Evolutionary conservation across 2,113 vertebrate genomes (phyloP).

Genomic region (Pangasianodon gigas): DNA sequence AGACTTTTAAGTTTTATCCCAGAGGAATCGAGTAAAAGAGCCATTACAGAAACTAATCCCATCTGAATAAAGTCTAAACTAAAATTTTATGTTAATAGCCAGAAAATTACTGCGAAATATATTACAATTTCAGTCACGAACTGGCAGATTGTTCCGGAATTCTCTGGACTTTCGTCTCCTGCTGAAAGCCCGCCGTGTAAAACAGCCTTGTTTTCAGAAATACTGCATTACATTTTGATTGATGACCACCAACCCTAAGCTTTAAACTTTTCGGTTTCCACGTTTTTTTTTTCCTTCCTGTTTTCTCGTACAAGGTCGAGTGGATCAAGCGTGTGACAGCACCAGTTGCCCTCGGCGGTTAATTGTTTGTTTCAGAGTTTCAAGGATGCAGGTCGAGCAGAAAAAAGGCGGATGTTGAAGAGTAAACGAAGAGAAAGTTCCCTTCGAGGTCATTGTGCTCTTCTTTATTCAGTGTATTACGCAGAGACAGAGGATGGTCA

Average conservation of each 20-base stretch:
- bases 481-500: background rate
- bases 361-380: slow-evolving; percentile 44
- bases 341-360: background rate
- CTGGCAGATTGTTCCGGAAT: background rate
- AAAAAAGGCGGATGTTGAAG: slow-evolving; percentile 19
- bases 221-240: slow-evolving; percentile 20
- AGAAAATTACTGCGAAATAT: background rate
- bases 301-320: slow-evolving; percentile 30
- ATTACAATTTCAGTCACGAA: background rate
- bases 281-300: slow-evolving; percentile 14
- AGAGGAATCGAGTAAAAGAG: background rate
- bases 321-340: background rate
- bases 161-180: background rate
- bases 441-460: background rate
- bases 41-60: too few species aligned
- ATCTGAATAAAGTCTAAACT: background rate
- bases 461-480: slow-evolving; percentile 31
- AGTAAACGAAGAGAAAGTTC: background rate
- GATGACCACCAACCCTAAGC: background rate
- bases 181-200: background rate
- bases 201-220: background rate
- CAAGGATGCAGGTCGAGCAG: slow-evolving; percentile 45
- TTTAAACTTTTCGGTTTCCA: slow-evolving; percentile 10
- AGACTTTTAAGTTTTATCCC: background rate
- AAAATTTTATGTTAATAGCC: too few species aligned